Base-by-base conservation (phyloP, 1,140 invertebrate genomes). In the Pseudoatta argentina region DNA sequence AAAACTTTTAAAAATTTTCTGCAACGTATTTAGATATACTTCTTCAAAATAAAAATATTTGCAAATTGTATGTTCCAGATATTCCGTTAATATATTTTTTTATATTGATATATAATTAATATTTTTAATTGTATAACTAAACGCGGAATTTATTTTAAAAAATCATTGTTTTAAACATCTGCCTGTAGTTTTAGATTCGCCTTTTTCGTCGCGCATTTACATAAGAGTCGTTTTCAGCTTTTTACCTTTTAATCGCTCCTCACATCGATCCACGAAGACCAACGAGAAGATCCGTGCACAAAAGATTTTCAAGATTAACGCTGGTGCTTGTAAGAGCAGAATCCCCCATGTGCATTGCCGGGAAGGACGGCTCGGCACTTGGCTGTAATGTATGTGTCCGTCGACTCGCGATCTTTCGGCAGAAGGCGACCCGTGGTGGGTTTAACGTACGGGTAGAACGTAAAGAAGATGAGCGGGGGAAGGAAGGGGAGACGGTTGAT, bases 301-400 rank as follows among this genome's bases (percentile, higher is more conserved):
- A 83, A 83, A 83, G 79, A 75, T 83, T 83, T 75, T 83, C 69
- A 73, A 83, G 79, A 83, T 83, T 83, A 83, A 75, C 79, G 69
- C 14, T 30, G 55, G 27, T 51, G 24, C 79, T 51, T 69, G 67
- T 59, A 82, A 75, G 79, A 75, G 27, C n/a, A 16, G 18, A 8
- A 83, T 83, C 66, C 3, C 24, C 55, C 24, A 44, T 63, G 78
- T 83, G 79, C 79, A 61, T 75, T 71, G 79, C 53, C 55, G 39
- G 48, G 55, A 63, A 59, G 55, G 18, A 44, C 48, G 51, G 48
- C 73, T 73, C 44, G 71, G 77, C 63, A 71, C 73, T 87, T 78
- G 61, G 53, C 27, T 7, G 66, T 88, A 88, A 89, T 71, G 83
- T 81, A 88, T 53, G 69, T 75, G 83, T 71, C 53, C 61, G 67